Conservation (phyloP, 2,888 invertebrate species). For the Dioctria linearis region DNA sequence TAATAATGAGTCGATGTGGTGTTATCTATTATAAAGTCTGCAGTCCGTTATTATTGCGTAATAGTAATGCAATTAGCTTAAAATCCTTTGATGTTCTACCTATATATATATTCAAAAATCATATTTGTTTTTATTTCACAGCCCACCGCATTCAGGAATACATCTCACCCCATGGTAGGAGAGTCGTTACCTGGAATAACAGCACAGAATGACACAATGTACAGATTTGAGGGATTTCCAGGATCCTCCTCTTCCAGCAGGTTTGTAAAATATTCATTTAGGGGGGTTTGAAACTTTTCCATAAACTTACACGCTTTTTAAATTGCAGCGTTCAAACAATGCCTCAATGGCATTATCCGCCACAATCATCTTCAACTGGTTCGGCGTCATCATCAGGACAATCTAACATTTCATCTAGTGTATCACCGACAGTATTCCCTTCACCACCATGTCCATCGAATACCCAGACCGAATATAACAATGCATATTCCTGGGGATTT, state of each 20-base stretch:
- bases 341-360: slow-evolving; percentile 65
- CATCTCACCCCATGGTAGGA: slow-evolving; percentile 17
- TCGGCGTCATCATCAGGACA: slow-evolving; percentile 69
- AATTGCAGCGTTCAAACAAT: slow-evolving; percentile 46
- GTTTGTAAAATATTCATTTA: neutral
- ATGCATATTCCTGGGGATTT: slow-evolving; percentile 64
- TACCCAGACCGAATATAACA: slow-evolving; percentile 63
- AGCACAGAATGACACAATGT: slow-evolving; percentile 16
- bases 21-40: too few relatives aligned
- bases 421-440: slow-evolving; percentile 69
- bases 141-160: slow-evolving; percentile 9
- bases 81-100: too few relatives aligned
- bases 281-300: neutral
- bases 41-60: too few relatives aligned
- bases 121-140: neutral
- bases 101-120: neutral
- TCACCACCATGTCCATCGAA: slow-evolving; percentile 68
- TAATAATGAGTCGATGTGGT: too few relatives aligned
- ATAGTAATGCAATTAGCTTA: too few relatives aligned
- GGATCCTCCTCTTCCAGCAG: slow-evolving; percentile 5
- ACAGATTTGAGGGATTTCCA: slow-evolving; percentile 18
- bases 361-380: slow-evolving; percentile 69
- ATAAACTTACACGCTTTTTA: neutral
- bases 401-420: slow-evolving; percentile 66
- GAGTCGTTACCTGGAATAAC: slow-evolving; percentile 2